phyloP scores from a whole-genome alignment of 92 coral and sea anemone genomes.

The Porites rus region DNA sequence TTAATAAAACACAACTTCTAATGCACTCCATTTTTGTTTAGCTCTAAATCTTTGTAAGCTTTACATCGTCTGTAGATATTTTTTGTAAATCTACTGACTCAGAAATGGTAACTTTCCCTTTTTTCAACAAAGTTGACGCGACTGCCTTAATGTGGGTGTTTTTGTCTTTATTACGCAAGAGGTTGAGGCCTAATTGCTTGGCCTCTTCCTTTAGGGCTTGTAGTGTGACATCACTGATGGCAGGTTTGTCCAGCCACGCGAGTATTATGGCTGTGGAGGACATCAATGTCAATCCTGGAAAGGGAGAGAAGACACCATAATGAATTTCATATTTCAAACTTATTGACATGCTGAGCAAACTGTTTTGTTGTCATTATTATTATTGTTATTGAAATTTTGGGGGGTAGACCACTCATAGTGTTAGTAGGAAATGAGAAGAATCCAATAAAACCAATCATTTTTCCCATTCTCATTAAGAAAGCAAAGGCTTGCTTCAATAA shows the following conservation, averaged over 20 bases:
- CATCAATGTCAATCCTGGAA: conserved; percentile 13
- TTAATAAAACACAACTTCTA: too few species aligned
- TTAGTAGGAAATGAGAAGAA: too few species aligned
- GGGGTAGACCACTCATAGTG: too few species aligned
- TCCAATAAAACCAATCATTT: too few species aligned
- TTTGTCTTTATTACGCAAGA: conserved; percentile 9
- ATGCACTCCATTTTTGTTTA: too few species aligned
- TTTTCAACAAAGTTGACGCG: not conserved
- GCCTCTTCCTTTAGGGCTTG: not conserved
- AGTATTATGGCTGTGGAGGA: conserved; percentile 7
- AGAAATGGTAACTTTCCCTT: conserved; percentile 7
- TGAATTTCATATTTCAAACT: too few species aligned
- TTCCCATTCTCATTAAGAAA: too few species aligned
- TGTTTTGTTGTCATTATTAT: too few species aligned
- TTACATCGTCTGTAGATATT: not conserved
- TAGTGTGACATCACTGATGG: conserved; percentile 1
- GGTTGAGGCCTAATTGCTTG: not conserved
- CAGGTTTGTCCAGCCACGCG: not conserved
- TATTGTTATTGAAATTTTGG: too few species aligned
- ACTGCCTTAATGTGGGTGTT: conserved; percentile 18
- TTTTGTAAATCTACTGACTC: not conserved
- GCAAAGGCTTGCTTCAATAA: too few species aligned
- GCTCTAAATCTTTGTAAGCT: not conserved
- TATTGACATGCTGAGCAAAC: too few species aligned
- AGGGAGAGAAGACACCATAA: not conserved